Evolutionary conservation across 2,888 invertebrate species (phyloP).

Genomic region (Sphaerophoria rueppellii): DNA sequence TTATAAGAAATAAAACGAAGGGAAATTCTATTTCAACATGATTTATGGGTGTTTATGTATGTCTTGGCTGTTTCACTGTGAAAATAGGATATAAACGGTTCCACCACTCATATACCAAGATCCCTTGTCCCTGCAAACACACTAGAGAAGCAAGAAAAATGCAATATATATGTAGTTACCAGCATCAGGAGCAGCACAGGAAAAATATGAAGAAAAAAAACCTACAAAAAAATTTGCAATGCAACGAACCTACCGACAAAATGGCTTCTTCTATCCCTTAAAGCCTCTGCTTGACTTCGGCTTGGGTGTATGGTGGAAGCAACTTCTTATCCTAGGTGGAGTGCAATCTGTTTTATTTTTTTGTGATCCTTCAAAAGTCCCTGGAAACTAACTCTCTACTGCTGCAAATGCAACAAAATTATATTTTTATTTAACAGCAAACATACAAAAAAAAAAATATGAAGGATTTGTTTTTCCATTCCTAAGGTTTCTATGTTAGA

Average conservation of each 20-base stretch:
- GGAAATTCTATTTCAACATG: conserved; percentile 65
- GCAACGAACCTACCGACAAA: conserved; percentile 35
- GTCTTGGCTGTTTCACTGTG: conserved; percentile 16
- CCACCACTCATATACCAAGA: conserved; percentile 45
- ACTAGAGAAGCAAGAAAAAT: conserved; percentile 3
- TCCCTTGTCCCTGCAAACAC: background rate
- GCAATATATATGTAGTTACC: background rate
- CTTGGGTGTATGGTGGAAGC: background rate
- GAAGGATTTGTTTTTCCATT: background rate
- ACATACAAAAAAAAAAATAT: conserved; percentile 2
- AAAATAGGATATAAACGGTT: conserved; percentile 64
- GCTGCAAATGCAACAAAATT: conserved; percentile 38
- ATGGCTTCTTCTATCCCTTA: background rate
- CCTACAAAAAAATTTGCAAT: background rate
- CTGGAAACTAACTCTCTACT: conserved; percentile 2
- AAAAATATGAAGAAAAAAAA: background rate
- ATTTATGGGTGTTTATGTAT: conserved; percentile 44
- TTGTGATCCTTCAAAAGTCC: background rate
- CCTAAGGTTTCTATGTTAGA: background rate
- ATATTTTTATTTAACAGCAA: conserved; percentile 46
- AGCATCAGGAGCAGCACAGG: background rate
- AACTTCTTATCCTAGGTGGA: conserved; percentile 17
- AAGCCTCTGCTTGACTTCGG: background rate
- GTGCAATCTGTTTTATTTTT: conserved; percentile 7
- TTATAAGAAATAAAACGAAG: conserved; percentile 33